Percentiles rank a stretch among this genome's conserved stretches.
Conservation (phyloP, 2,113 vertebrate species). For the Capreolus pygargus region DNA sequence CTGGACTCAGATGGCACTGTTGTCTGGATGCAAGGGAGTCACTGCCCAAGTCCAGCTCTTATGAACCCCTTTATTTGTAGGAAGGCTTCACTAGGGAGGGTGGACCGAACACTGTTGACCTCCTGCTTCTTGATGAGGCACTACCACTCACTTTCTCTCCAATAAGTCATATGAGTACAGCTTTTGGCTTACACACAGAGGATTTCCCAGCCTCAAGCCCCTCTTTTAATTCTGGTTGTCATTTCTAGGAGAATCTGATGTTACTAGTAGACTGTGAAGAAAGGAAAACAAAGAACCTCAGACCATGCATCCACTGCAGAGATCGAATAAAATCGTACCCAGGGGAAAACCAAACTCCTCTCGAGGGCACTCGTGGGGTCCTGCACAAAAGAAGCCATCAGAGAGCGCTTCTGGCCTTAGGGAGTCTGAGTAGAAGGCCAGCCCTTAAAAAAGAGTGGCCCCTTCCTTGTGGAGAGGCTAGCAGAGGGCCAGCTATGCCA, state of each 20-base stretch:
- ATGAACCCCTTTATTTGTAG: background rate
- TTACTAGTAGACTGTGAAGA: background rate
- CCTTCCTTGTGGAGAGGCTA: background rate
- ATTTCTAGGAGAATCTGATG: background rate
- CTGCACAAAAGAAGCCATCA: background rate
- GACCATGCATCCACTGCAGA: background rate
- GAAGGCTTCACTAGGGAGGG: background rate
- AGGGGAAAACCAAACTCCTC: background rate
- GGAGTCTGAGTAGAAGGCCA: background rate
- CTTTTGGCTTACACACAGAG: background rate
- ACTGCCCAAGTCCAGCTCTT: background rate
- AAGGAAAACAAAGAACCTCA: background rate
- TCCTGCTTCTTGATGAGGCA: background rate
- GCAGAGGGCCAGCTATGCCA: background rate
- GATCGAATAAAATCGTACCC: background rate
- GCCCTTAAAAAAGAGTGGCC: background rate
- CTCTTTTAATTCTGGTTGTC: background rate
- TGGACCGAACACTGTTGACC: background rate
- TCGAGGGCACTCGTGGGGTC: fast-evolving
- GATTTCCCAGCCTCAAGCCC: background rate
- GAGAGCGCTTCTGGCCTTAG: background rate
- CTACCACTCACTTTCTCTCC: background rate
- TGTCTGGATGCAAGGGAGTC: background rate
- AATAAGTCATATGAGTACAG: background rate
- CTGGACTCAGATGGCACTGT: background rate